Evolutionary conservation across 1,140 invertebrate species (phyloP), one percentile per base, ranked within the genome.

Genomic region (Pentalonia nigronervosa): DNA sequence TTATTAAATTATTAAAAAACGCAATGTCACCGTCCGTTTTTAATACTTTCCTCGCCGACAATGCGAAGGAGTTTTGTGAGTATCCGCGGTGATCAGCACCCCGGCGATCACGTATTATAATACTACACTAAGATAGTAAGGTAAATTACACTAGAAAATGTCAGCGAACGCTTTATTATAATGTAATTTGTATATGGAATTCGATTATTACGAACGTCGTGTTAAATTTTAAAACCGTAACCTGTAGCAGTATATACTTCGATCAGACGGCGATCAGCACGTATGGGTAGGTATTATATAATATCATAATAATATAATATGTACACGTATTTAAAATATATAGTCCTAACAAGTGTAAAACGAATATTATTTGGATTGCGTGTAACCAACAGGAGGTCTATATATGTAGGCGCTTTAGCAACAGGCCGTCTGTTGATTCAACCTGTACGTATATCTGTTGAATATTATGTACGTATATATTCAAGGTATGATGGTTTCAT

Each of bases 341-440:
- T 53, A 76, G 14, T 14, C 30, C 60, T n/a, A 17, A 76, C 60
- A 76, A 76, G 60, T 76, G 60, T 76, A 76, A 76, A 76, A n/a
- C 60, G 60, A 76, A 76, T 76, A 76, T n/a, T 76, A 76, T n/a
- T 76, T 76, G 14, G n/a, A 76, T 23, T n/a, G 60, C 14, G 17
- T n/a, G n/a, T n/a, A n/a, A 76, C 60, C 14, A 14, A 76, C n/a
- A n/a, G 30, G 11, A n/a, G 30, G 25, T 67, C 3, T 67, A 30
- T 67, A 30, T 30, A 76, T n/a, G 60, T 76, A n/a, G 60, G 60
- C 14, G 60, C 60, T 34, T n/a, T 76, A 76, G 60, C 60, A 76
- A 76, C 60, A 76, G 60, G 60, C 60, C 60, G 60, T 76, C 60
- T 76, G 60, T 76, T 76, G 60, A 76, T 76, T 76, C 60, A 76